Base-by-base conservation (phyloP, 2,797 vertebrate species). In the Corythornis leucogaster region DNA sequence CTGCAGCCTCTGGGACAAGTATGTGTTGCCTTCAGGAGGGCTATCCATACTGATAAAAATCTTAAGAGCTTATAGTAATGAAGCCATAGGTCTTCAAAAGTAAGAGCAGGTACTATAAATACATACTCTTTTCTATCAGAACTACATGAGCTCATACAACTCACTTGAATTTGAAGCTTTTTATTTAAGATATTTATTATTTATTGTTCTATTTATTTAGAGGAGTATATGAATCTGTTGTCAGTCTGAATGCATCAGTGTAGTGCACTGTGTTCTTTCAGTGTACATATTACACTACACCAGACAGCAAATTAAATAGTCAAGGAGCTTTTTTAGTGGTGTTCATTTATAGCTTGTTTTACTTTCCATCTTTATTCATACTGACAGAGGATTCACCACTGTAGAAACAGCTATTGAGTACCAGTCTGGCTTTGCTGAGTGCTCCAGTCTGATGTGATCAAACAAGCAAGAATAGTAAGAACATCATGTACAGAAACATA, bases 261-360 rank as follows among this genome's bases (percentile, higher is more conserved):
- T 59, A 74, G 8, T 26, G 5, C 19, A 19, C 11, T 69, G 28
- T 19, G 7, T 88, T 66, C 26, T 79, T 95, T 46, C 5, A 2
- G n/a, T 74, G 1, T 51, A 15, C 2, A 0, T 55, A 28, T 1
- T 86, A 7, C 13, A 57, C 0, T 61, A 55, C 31, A 11, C 50
- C 40, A 50, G 17, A 21, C 40, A 58, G 46, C 19, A 67, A 90
- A 74, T 31, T 21, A 78, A 59, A 22, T n/a, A 22, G 25, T 48
- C 43, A 53, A 30, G 15, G 8, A 81, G 4, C 2, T 46, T 42
- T 59, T 77, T 59, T 18, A 46, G 17, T 66, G 9, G 57, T 35
- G 9, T 85, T 63, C 28, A 28, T 66, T 83, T 93, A 21, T 22
- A 33, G 3, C 13, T 51, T 67, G 35, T 58, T 89, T 84, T 82